phyloP scores from a whole-genome alignment of 1,140 invertebrate genomes.

The Tetramorium simillimum region DNA sequence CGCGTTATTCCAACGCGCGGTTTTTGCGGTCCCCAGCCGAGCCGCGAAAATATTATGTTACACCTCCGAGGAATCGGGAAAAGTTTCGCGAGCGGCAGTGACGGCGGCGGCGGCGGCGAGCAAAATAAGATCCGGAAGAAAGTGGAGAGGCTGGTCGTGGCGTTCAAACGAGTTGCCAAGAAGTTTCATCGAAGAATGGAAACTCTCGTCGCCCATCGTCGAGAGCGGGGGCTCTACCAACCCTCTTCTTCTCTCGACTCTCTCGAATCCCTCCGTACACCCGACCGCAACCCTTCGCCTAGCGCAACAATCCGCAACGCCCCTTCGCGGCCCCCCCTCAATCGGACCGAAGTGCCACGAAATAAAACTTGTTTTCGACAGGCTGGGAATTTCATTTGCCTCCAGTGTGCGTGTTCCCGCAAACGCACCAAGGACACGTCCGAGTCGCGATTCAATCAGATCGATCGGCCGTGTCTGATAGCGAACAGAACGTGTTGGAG shows the following conservation, averaged over 20 bases:
- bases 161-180: slow-evolving; percentile 75
- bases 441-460: slow-evolving; percentile 65
- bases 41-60: slow-evolving; percentile 72
- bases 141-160: slow-evolving; percentile 64
- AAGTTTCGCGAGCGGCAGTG: slow-evolving; percentile 63
- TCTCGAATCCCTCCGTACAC: neutral
- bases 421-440: slow-evolving; percentile 65
- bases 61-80: slow-evolving; percentile 64
- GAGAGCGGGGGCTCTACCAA: slow-evolving; percentile 28
- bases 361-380: slow-evolving; percentile 73
- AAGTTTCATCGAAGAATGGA: slow-evolving; percentile 74
- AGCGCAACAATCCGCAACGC: slow-evolving; percentile 62
- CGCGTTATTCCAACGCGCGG: slow-evolving; percentile 44
- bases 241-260: slow-evolving; percentile 42
- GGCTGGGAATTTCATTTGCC: slow-evolving; percentile 73
- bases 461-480: slow-evolving; percentile 56
- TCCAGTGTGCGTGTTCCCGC: slow-evolving; percentile 66
- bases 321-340: slow-evolving; percentile 37
- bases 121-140: slow-evolving; percentile 62
- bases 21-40: slow-evolving; percentile 47
- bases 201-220: slow-evolving; percentile 61
- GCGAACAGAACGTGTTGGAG: neutral
- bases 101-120: slow-evolving; percentile 26
- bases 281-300: slow-evolving; percentile 6
- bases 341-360: slow-evolving; percentile 68